Evolutionary conservation across 2,797 vertebrate species (phyloP).

Genomic region (Pipistrellus nathusii): DNA sequence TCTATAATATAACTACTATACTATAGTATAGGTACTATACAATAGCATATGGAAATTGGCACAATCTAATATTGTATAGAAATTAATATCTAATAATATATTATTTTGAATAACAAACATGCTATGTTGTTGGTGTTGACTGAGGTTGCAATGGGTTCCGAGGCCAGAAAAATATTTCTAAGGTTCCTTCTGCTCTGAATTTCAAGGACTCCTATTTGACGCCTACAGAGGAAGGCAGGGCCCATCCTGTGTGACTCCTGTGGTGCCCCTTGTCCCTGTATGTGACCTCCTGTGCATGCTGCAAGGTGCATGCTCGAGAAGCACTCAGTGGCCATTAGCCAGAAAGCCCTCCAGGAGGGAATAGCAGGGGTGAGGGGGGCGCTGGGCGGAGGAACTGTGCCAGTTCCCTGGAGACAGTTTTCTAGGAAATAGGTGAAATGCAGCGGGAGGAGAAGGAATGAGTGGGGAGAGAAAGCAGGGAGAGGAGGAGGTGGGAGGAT

Average conservation of each 20-base stretch:
- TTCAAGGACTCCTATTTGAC: not conserved
- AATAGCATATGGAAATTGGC: not conserved
- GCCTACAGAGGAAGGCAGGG: not conserved
- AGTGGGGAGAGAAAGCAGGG: not conserved
- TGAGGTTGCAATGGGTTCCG: not conserved
- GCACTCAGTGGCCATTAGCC: not conserved
- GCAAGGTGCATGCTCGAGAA: not conserved
- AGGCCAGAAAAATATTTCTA: not conserved
- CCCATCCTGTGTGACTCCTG: not conserved
- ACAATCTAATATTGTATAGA: not conserved
- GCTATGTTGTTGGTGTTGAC: not conserved
- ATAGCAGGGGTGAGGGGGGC: accelerated
- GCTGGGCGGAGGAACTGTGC: not conserved
- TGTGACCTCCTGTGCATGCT: not conserved
- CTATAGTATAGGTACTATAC: not conserved
- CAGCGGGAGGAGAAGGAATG: not conserved
- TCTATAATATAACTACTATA: not conserved
- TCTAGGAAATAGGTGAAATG: not conserved
- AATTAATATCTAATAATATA: not conserved
- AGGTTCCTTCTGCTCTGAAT: not conserved
- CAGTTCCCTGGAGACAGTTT: not conserved
- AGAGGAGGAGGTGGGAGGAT: not conserved
- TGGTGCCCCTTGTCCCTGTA: not conserved
- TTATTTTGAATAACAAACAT: not conserved
- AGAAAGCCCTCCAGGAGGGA: not conserved